Evolutionary conservation across 2,797 vertebrate genomes (phyloP), one percentile per base, ranked within the genome.

Genomic region (Ctenopoma kingsleyae): DNA sequence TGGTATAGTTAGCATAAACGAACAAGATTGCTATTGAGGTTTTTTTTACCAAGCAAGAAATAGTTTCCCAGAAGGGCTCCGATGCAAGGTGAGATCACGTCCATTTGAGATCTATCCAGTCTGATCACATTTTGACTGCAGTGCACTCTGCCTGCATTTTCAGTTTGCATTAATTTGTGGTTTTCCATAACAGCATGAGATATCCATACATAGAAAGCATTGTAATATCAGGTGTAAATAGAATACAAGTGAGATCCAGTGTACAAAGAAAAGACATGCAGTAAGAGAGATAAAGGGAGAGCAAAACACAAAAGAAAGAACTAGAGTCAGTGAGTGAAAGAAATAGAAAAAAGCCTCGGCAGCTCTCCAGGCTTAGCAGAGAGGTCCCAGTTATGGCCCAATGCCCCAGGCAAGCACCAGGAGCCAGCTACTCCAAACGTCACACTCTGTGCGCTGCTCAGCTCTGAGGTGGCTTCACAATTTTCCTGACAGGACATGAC

Each of bases 401-500:
- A n/a, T 53, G 90, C 92, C 91, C 74, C 73, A 85, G 91, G 91
- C 90, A 69, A 88, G 83, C 89, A 86, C 90, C 81, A 66, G 86
- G 87, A 91, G 82, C 81, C 83, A 55, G 78, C 86, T 74, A 58
- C 84, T 84, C 77, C 75, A 74, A 89, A 81, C 87, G 74, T 83
- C 86, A 78, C 69, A 62, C 85, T 74, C 69, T 2, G 5, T 86
- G 78, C 49, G 65, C 82, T 56, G 67, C 86, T 86, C 81, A 6
- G 69, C 84, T 89, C 85, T 5, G 64, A 88, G 78, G 87, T 85
- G 86, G 83, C 80, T 81, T 88, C 90, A 85, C 90, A 90, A 93
- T 93, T 81, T 90, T 83, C 78, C 89, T 93, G 93, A 93, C 91
- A 90, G 82, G 82, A 92, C 91, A 92, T 89, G 91, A 93, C 92